A percentile compares a stretch with the other conserved stretches of the same genome.
Conservation (phyloP, 2,113 vertebrate genomes). For the Phylloscopus whistleri region DNA sequence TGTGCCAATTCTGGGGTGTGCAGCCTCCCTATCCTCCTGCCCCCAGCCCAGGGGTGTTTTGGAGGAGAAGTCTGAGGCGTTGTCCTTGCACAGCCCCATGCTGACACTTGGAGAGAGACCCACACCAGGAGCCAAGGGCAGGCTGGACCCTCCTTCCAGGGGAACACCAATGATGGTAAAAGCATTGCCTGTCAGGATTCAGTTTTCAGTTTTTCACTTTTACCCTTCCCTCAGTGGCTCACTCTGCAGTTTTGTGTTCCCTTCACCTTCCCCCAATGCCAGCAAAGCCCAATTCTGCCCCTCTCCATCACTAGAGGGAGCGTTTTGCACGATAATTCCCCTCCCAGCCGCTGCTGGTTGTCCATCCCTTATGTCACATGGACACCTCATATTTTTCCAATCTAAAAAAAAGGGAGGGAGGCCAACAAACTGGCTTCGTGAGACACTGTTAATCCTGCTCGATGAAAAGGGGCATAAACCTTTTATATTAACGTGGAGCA, state of each 20-base stretch:
- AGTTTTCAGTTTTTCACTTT: not conserved
- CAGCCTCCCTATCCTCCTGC: not conserved
- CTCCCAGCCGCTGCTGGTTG: not conserved
- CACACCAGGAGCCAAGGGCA: not conserved
- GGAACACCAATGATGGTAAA: not conserved
- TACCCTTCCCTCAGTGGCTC: not conserved
- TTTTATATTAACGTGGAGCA: not conserved
- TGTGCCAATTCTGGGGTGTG: not conserved
- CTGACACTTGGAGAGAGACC: not conserved
- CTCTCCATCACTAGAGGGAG: slow-evolving; percentile 46
- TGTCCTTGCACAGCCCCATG: not conserved
- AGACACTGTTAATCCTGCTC: not conserved
- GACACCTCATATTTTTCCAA: slow-evolving; percentile 20
- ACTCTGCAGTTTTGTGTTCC: not conserved
- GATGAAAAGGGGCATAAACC: slow-evolving; percentile 23
- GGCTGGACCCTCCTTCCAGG: not conserved
- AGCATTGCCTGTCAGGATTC: not conserved
- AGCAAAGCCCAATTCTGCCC: not conserved
- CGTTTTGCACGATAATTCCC: not conserved
- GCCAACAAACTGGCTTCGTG: not conserved
- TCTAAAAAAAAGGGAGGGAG: not conserved
- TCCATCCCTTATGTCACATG: not conserved
- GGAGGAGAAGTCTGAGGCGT: not conserved
- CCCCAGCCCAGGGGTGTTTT: not conserved
- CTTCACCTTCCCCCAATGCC: not conserved